Evolutionary conservation across 2,797 vertebrate species (phyloP), one percentile per base, ranked within the genome.

Genomic region (Anomalospiza imberbis): DNA sequence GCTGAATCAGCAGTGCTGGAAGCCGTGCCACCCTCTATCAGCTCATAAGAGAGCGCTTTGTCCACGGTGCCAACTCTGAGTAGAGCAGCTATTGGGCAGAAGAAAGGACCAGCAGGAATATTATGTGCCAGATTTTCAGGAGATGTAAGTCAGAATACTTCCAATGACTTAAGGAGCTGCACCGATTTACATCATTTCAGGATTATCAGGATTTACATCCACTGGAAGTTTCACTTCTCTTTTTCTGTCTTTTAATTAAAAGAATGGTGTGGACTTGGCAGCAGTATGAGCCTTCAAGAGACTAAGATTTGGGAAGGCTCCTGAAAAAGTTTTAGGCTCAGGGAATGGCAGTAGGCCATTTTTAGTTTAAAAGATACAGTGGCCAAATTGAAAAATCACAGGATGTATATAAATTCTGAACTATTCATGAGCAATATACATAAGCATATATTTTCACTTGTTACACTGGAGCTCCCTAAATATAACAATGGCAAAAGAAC

Each of bases 1-100:
- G 90, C 95, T 91, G 96, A 96, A 55, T 95, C 96, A 93, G 96
- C 94, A 77, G 84, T 67, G 95, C 93, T 93, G 93, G 95, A 91
- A 74, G 81, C 76, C 36, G 76, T 91, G 91, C 94, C 51, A 73
- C 93, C 88, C 88, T 93, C 92, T 36, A 79, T 91, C 85, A 66
- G 93, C 72, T 60, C 38, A 31, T 91, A 61, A 94, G 95, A 93
- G 89, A 80, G 21, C 0, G 80, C 74, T 57, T 83, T 80, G 95
- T 95, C 91, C 51, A 24, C 31, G 0, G 53, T 74, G 91, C 93
- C 81, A 65, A 29, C 85, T 91, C 87, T 45, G 76, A 6, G 79
- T 67, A 54, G 78, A 61, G 76, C 74, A 88, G 55, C 82, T 42
- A 73, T 25, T 25, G 53, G 91, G 60, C 76, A 68, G 80, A 75